Conservation (phyloP, 2,888 invertebrate species). For the Sphaeridia pumilis region DNA sequence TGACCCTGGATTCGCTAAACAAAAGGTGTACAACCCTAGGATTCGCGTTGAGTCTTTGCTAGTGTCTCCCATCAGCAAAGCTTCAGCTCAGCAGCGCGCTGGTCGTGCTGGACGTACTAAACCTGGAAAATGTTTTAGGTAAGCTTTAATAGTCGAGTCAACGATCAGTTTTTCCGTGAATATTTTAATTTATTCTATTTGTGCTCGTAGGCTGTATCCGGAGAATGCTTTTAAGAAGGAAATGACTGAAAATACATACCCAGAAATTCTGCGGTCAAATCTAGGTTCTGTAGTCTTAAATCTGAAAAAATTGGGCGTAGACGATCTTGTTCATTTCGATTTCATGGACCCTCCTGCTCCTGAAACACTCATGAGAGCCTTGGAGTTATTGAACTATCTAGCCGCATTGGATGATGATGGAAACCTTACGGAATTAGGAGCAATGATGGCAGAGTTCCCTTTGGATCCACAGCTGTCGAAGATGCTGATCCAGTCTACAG, state of each 20-base stretch:
- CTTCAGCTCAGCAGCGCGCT: slow-evolving; percentile 95
- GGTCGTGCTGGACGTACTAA: slow-evolving; percentile 96
- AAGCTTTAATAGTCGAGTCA: not conserved
- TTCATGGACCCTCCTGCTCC: slow-evolving; percentile 99
- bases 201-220: slow-evolving; percentile 64
- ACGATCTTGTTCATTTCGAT: slow-evolving; percentile 98
- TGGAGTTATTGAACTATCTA: slow-evolving; percentile 92
- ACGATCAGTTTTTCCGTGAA: no score
- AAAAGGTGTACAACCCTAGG: slow-evolving; percentile 85
- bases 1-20: slow-evolving; percentile 98
- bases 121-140: slow-evolving; percentile 89
- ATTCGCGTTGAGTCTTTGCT: slow-evolving; percentile 91
- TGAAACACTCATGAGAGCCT: slow-evolving; percentile 95
- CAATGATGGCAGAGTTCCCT: slow-evolving; percentile 99
- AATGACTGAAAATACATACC: slow-evolving; percentile 99
- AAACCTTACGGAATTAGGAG: slow-evolving; percentile 90
- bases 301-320: slow-evolving; percentile 95
- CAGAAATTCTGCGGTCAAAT: slow-evolving; percentile 86
- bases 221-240: slow-evolving; percentile 92
- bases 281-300: slow-evolving; percentile 95
- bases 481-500: slow-evolving; percentile 96
- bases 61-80: slow-evolving; percentile 97
- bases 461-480: slow-evolving; percentile 97
- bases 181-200: no score
- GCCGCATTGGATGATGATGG: slow-evolving; percentile 97